These are phyloP conservation scores for Alectura lathami DNA, from an alignment of 2,113 vertebrate genomes.

Conservation along the genomic window DNA sequence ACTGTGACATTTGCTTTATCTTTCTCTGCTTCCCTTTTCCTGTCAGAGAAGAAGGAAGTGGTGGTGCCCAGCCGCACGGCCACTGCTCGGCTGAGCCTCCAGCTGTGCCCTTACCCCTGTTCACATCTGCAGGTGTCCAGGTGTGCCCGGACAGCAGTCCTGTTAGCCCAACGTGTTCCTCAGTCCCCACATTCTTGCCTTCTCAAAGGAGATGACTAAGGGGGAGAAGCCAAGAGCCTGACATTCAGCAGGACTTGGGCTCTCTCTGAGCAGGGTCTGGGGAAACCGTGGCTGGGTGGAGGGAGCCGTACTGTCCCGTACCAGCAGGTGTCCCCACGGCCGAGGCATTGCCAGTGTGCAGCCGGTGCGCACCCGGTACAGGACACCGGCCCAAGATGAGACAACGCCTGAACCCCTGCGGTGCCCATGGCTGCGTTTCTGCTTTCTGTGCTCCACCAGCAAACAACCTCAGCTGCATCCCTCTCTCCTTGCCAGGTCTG, in stretches of 20 bases:
- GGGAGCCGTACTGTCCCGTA: background rate
- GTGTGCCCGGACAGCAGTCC: background rate
- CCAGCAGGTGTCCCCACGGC: slow-evolving; percentile 71
- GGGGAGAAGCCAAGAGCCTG: background rate
- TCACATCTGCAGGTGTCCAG: background rate
- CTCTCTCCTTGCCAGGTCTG: slow-evolving; percentile 79
- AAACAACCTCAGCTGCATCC: background rate
- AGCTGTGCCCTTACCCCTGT: fast-evolving
- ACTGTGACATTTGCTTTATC: background rate
- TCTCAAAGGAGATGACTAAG: background rate
- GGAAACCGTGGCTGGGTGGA: background rate
- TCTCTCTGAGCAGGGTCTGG: background rate
- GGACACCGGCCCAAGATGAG: background rate
- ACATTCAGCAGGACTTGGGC: background rate
- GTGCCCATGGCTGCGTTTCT: background rate
- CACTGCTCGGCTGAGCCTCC: background rate
- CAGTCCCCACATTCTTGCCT: background rate
- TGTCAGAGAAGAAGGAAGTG: background rate
- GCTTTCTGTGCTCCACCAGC: background rate
- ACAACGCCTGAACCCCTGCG: background rate
- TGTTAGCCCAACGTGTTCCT: background rate
- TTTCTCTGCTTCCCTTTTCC: slow-evolving; percentile 29
- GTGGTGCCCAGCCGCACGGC: background rate
- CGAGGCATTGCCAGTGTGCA: background rate
- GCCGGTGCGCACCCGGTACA: fast-evolving